Evolutionary conservation across 1,140 invertebrate genomes (phyloP), one percentile per base, ranked within the genome.

Genomic region (Panagrolaimus sp.): DNA sequence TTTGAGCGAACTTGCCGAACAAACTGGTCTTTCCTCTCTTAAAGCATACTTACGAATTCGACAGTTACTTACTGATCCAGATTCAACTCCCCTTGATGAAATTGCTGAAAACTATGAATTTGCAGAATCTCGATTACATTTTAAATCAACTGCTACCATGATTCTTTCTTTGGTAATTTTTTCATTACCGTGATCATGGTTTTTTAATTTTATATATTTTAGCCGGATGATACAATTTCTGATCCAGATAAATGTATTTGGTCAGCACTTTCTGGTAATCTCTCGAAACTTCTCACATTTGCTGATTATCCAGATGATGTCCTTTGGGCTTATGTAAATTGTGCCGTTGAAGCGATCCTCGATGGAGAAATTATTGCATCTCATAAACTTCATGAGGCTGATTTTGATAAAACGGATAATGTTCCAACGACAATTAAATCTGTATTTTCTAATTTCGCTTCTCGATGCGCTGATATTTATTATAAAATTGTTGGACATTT

Each of bases 171-270:
- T 71, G 48, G 72, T 73, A 32, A 6, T 65, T 64, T 17, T 28
- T 21, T 17, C 7, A 26, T 64, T 64, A 17, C 9, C 2, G 24
- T n/a, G n/a, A 14, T 63, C 14, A 17, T 64, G 2, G 9, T 43
- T n/a, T 46, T 10, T 46, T 24, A 26, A 28, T 38, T 65, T 65
- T 68, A 1, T 21, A 26, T 38, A 43, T 72, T 15, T 26, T 73
- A 69, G 64, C 72, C 38, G 0, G 64, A 74, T 44, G 73, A 63
- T 12, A 12, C 32, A 8, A 46, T 74, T 43, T 46, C 72, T 14
- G 32, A 32, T 10, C 24, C 32, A 2, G 73, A 74, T 55, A 73
- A 76, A 21, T 74, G 73, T 46, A 70, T 75, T 63, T 74, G 73
- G 73, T 73, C 73, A 24, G 62, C 73, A 14, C 63, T 74, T 47